A percentile compares a stretch with the other conserved stretches of the same genome.
These are phyloP conservation scores for Atlantisia rogersi DNA, from an alignment of 2,113 vertebrate species.

Conservation along the genomic window DNA sequence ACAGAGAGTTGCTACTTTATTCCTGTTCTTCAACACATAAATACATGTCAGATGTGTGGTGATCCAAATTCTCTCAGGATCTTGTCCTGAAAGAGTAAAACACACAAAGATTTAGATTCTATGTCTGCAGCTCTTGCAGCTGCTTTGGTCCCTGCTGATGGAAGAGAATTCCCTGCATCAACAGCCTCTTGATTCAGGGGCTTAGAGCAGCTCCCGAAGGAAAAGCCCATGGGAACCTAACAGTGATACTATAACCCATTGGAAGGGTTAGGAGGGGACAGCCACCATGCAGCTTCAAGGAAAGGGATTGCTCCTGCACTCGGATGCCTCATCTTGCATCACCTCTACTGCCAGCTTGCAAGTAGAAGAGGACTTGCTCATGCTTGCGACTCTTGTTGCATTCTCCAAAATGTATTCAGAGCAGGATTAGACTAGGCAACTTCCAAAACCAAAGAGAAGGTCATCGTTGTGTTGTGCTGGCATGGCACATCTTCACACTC, in stretches of 20 bases:
- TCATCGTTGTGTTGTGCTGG: rapidly evolving
- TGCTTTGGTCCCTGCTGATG: conserved; percentile 27
- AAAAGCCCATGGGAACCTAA: neutral
- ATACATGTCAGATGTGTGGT: conserved; percentile 49
- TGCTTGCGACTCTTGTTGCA: rapidly evolving
- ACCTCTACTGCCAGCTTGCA: neutral
- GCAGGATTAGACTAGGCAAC: neutral
- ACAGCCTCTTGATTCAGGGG: neutral
- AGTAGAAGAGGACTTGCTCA: neutral
- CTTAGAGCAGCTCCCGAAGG: neutral
- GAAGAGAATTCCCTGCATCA: conserved; percentile 4
- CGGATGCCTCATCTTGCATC: neutral
- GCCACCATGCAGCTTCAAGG: neutral
- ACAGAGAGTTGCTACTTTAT: conserved; percentile 16
- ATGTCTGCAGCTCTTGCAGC: conserved; percentile 58
- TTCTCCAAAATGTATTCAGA: neutral
- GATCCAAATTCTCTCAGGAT: conserved; percentile 60
- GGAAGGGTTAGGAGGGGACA: neutral
- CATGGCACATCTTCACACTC: rapidly evolving
- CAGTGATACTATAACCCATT: rapidly evolving
- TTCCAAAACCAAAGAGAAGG: neutral
- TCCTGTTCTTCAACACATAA: conserved; percentile 47
- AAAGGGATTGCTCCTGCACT: neutral
- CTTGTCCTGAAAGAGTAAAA: conserved; percentile 64
- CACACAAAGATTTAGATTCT: conserved; percentile 61